Conservation (phyloP, 2,113 vertebrate species). For the Parus major region DNA sequence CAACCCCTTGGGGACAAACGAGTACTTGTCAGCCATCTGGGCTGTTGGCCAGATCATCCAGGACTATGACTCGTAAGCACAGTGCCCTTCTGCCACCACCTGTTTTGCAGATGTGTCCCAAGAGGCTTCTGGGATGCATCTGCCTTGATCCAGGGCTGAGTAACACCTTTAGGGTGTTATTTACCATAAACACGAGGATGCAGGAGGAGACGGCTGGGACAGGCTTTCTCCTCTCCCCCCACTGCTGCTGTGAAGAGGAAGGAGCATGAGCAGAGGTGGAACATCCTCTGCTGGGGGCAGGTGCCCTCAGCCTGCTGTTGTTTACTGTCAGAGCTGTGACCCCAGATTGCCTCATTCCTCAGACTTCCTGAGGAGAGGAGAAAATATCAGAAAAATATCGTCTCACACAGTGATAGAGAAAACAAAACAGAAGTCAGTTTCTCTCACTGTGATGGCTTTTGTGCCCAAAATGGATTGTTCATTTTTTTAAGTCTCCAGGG, state of each 20-base stretch:
- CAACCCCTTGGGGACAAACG: slow-evolving; percentile 94
- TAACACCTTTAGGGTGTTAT: not conserved
- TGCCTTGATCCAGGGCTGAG: not conserved
- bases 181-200: not conserved
- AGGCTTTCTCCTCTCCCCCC: not conserved
- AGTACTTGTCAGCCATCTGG: slow-evolving; percentile 94
- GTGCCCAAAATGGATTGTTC: not conserved
- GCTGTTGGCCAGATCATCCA: slow-evolving; percentile 98
- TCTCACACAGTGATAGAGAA: not conserved
- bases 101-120: not conserved
- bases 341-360: not conserved
- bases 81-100: not conserved
- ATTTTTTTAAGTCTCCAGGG: not conserved
- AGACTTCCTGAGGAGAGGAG: not conserved
- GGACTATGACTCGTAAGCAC: slow-evolving; percentile 94
- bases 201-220: not conserved
- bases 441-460: not conserved
- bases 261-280: not conserved
- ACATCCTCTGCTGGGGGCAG: not conserved
- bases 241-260: not conserved
- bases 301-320: not conserved
- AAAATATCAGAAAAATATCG: not conserved
- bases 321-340: not conserved
- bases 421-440: not conserved
- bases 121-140: not conserved